Evolutionary conservation across 2,113 vertebrate genomes (phyloP), one percentile per base, ranked within the genome.

Genomic region (Toxostoma redivivum): DNA sequence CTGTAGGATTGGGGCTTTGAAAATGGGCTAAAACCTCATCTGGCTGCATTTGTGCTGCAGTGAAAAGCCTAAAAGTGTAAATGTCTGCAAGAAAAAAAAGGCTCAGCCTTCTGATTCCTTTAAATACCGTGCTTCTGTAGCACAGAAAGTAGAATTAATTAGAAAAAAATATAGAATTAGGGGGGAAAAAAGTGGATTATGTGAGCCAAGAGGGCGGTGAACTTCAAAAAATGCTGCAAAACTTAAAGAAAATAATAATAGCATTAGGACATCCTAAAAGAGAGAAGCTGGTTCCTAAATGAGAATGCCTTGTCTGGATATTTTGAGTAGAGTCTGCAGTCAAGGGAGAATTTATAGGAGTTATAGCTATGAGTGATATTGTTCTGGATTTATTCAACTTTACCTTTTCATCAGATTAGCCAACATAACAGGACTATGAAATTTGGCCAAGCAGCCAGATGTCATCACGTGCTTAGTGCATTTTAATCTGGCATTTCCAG

Each of bases 121-220:
- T 15, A 35, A 83, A 66, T 44, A 19, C 14, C 37, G 2, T 38
- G 30, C 10, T 76, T 19, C 31, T n/a, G 1, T 5, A 42, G 40
- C 10, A 18, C 23, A 54, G 23, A 54, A 72, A 53, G 53, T 11
- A 14, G 13, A 71, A 61, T 31, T 35, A 30, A 12, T 53, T 19
- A 19, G 35, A 7, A 37, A 38, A 56, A 66, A 56, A 31, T 6
- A 25, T 0, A 11, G 23, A 37, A 57, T 47, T 22, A 17, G 21
- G 1, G 2, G 2, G 3, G 1, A 15, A 38, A 33, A 17, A 9
- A 0, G 0, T 6, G 17, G 2, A 0, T 0, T 35, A 5, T 86
- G 37, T 81, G 24, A 51, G 37, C 20, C 38, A 48, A 60, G 40
- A 67, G 19, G 7, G 11, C 9, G 24, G 42, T 24, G 19, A 74